Evolutionary conservation across 2,113 vertebrate genomes (phyloP).

Genomic region (Pelobates fuscus): DNA sequence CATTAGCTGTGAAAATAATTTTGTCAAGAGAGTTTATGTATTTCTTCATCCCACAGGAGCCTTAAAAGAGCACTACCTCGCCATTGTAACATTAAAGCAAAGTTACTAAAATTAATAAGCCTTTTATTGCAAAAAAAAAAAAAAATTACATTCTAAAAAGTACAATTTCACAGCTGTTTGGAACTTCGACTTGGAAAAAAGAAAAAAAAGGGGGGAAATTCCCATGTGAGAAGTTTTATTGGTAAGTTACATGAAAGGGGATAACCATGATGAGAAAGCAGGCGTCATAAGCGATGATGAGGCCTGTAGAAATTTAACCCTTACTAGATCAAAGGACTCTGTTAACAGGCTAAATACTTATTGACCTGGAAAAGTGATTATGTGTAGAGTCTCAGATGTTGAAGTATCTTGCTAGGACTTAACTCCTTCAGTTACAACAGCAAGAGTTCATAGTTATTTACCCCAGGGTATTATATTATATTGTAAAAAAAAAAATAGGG

Average conservation of each 20-base stretch:
- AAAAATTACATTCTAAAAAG: too few relatives aligned
- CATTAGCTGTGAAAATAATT: slow-evolving; percentile 42
- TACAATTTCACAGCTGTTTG: slow-evolving; percentile 48
- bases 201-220: slow-evolving; percentile 9
- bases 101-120: slow-evolving; percentile 50
- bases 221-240: slow-evolving; percentile 43
- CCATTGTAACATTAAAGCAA: slow-evolving; percentile 46
- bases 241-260: slow-evolving; percentile 47
- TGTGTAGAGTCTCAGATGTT: too few relatives aligned
- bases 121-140: slow-evolving; percentile 48
- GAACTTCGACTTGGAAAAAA: slow-evolving; percentile 34
- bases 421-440: too few relatives aligned
- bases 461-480: too few relatives aligned
- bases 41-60: slow-evolving; percentile 38
- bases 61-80: slow-evolving; percentile 46
- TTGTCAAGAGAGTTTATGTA: slow-evolving; percentile 43
- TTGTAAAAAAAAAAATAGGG: too few relatives aligned
- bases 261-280: slow-evolving; percentile 48
- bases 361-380: not conserved
- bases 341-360: not conserved
- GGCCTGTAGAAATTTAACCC: slow-evolving; percentile 7
- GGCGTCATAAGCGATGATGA: slow-evolving; percentile 27
- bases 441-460: too few relatives aligned
- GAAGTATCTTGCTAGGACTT: too few relatives aligned
- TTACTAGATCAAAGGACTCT: slow-evolving; percentile 1